These are phyloP conservation scores for Hydropsyche betteni DNA, from an alignment of 2,888 invertebrate species.

Conservation along the genomic window DNA sequence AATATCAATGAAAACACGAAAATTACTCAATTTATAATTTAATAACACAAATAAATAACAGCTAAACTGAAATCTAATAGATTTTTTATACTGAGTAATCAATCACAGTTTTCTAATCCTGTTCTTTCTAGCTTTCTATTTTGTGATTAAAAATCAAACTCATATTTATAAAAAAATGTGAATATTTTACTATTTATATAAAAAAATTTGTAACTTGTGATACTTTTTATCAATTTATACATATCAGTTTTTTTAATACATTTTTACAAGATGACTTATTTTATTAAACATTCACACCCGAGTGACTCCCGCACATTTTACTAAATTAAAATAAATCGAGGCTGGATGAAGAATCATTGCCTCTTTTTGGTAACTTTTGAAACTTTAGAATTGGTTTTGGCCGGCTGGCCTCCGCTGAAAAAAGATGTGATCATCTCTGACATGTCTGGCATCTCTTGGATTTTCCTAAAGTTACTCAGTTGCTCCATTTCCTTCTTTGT, in stretches of 20 bases:
- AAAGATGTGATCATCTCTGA: slow-evolving; percentile 92
- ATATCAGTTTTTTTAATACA: slow-evolving; percentile 20
- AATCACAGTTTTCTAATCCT: too few relatives aligned
- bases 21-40: too few relatives aligned
- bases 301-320: background rate
- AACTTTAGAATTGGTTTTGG: slow-evolving; percentile 62
- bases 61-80: too few relatives aligned
- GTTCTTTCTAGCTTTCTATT: too few relatives aligned
- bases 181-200: background rate
- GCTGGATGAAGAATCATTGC: slow-evolving; percentile 55
- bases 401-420: slow-evolving; percentile 71
- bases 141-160: too few relatives aligned
- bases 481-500: slow-evolving; percentile 96
- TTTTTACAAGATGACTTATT: background rate
- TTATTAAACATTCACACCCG: background rate
- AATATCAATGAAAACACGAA: too few relatives aligned
- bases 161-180: background rate
- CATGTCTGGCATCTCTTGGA: slow-evolving; percentile 93
- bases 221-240: slow-evolving; percentile 18
- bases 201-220: background rate
- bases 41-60: too few relatives aligned
- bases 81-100: too few relatives aligned
- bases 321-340: background rate
- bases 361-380: slow-evolving; percentile 63
- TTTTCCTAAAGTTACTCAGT: slow-evolving; percentile 80